Evolutionary conservation across 2,888 invertebrate species (phyloP), one percentile per base, ranked within the genome.

Genomic region (Cerastoderma edule): DNA sequence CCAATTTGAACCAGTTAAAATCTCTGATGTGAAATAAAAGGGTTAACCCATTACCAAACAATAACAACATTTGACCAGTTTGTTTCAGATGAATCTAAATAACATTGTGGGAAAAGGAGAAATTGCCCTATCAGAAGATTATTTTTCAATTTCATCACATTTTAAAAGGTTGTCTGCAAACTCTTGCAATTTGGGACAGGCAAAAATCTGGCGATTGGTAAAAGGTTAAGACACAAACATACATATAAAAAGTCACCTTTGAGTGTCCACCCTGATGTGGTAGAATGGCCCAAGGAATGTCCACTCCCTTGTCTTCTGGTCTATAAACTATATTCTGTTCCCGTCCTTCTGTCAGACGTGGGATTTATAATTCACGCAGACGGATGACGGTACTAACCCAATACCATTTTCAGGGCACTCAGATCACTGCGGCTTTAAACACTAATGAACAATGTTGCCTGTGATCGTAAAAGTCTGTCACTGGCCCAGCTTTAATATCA

Each of bases 391-490:
- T 39, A 35, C 60, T 60, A 60, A 60, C 22, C 35, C 19, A 60
- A 60, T 30, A 60, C 33, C 35, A 35, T 60, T 60, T 30, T 39
- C 24, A 19, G n/a, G 60, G 35, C 39, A 32, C n/a, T 35, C 33
- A 27, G n/a, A 8, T 24, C n/a, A 64, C 67, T 44, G 73, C 64
- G 54, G 67, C 63, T 33, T 73, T 68, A 67, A 67, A 64, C 73
- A 27, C 54, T 73, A 68, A 73, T 68, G 64, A 68, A 63, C 53
- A 56, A 24, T 53, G 46, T 73, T 53, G 54, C 68, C 46, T n/a
- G 50, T 33, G 32, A 67, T 54, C 67, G 33, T 73, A 60, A 63
- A 73, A 68, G 73, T 72, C 72, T 56, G 33, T 39, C 56, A 72
- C 39, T 28, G 44, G 66, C 57, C 48, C 50, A 33, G 22, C 64